These are phyloP conservation scores for Potamilus streckersoni DNA, from an alignment of 1,140 invertebrate genomes.

Conservation along the genomic window DNA sequence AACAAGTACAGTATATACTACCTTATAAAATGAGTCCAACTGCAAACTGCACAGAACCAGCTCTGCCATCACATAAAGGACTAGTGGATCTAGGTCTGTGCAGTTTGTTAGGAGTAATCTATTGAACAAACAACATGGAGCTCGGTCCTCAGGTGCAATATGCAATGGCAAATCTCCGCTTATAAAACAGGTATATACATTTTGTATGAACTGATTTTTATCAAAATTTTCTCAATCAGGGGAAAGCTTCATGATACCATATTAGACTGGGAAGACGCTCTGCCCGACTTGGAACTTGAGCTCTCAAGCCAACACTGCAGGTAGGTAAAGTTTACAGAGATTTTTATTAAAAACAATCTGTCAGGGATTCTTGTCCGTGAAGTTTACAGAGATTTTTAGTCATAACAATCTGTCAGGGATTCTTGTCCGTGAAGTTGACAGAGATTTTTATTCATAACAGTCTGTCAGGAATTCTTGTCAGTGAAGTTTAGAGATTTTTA, in stretches of 20 bases:
- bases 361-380: constrained; percentile 4
- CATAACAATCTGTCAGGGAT: not conserved
- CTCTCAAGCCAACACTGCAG: constrained; percentile 88
- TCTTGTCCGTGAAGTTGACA: not conserved
- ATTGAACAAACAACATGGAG: too few species aligned
- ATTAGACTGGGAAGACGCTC: constrained; percentile 97
- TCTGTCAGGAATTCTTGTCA: constrained; percentile 1
- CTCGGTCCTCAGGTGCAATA: too few species aligned
- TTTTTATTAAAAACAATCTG: not conserved
- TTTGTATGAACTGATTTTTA: too few species aligned
- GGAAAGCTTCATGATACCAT: constrained; percentile 92
- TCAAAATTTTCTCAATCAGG: constrained; percentile 60
- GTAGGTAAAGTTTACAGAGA: constrained; percentile 69
- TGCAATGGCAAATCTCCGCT: too few species aligned
- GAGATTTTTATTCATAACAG: not conserved
- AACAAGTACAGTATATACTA: too few species aligned
- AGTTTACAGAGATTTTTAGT: not conserved
- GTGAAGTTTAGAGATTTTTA: not conserved
- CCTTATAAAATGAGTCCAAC: too few species aligned
- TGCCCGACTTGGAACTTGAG: constrained; percentile 90
- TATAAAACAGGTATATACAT: too few species aligned
- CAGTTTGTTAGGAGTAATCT: too few species aligned
- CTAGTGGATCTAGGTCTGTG: too few species aligned
- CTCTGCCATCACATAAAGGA: too few species aligned
- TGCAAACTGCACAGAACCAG: too few species aligned